phyloP scores from a whole-genome alignment of 2,888 invertebrate species.

The Mesorhabditis spiculigera region DNA sequence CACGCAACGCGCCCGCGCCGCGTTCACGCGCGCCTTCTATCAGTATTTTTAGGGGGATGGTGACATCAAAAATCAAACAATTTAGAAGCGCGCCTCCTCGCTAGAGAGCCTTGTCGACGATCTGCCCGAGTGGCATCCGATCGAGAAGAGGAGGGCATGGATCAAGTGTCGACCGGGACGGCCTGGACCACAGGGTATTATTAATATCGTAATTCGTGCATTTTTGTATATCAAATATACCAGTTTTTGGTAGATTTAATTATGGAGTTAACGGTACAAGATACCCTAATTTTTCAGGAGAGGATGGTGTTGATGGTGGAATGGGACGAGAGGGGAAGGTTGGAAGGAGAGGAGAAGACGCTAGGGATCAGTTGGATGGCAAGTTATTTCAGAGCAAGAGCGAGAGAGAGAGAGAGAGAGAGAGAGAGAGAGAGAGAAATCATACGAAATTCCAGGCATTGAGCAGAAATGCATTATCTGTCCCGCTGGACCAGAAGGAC shows the following conservation, averaged over 20 bases:
- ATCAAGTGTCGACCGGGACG: neutral
- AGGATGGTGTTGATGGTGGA: neutral
- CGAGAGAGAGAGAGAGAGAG: too few relatives aligned
- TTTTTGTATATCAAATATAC: neutral
- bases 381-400: neutral
- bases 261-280: neutral
- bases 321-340: neutral
- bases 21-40: too few relatives aligned
- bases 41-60: too few relatives aligned
- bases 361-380: neutral
- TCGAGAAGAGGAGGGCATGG: neutral
- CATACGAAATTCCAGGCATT: conserved; percentile 13
- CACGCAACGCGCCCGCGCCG: too few relatives aligned
- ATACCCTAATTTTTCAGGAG: neutral
- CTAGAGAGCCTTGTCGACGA: too few relatives aligned
- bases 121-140: neutral
- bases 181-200: neutral
- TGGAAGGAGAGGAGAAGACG: neutral
- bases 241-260: neutral
- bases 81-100: too few relatives aligned
- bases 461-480: conserved; percentile 49
- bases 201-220: neutral
- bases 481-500: conserved; percentile 36
- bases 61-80: too few relatives aligned
- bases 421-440: too few relatives aligned